Base-by-base conservation (phyloP, 2,888 invertebrate genomes). In the Oxycera nigricornis region DNA sequence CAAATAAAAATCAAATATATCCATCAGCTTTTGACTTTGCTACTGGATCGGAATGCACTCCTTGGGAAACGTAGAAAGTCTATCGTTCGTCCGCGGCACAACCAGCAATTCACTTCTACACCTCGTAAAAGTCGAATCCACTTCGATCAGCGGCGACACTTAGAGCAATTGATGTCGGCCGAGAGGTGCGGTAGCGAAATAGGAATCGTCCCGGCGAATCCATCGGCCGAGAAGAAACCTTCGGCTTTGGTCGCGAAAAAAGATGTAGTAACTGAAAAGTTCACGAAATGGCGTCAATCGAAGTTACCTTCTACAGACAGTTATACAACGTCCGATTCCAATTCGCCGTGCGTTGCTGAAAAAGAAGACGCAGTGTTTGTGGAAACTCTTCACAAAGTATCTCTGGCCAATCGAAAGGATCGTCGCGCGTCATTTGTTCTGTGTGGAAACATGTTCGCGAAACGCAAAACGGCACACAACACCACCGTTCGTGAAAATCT, bases 61-160 rank as follows among this genome's bases (percentile, higher is more conserved):
- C 72, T 39, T 22, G 17, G 46, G 4, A 73, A 46, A 62, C 39
- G 73, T n/a, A 61, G 46, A 50, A 61, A 61, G 62, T 62, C 62
- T 2, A 17, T 73, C 4, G 17, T 20, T 11, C 52, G 59, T 3
- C n/a, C 41, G 17, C 22, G 35, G 17, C 24, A 59, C 30, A 41
- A 57, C 28, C 31, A 31, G 22, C 46, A 31, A 52, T 82, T 81
- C 50, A 83, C 84, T 1, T 84, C 84, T 24, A 84, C 84, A 14
- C 84, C 84, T 11, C 82, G 83, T 28, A 83, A 82, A 77, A 82
- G 82, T 73, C 80, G 79, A 77, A 74, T 78, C 26, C 79, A 82
- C 76, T 81, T 78, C 39, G 81, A 81, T 76, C 80, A 81, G 75
- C 79, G 80, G 11, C 79, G 80, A 57, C 73, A 80, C 61, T 76